These are phyloP conservation scores for Andinoacara biseriatus DNA, from an alignment of 2,113 vertebrate genomes.

Conservation along the genomic window DNA sequence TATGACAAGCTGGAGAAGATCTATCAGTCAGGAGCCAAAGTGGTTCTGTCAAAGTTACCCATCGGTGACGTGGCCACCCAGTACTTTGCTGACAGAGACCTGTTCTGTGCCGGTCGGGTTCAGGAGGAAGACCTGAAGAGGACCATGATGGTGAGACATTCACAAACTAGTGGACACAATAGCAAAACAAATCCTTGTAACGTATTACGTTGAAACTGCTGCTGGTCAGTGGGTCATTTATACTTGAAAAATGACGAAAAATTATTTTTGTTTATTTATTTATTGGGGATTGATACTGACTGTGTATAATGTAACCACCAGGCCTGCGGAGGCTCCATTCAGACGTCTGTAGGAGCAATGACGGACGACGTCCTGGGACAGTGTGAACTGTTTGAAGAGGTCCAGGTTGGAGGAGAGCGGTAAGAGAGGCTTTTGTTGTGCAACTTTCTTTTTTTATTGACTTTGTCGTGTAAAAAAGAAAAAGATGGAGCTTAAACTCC, in stretches of 20 bases:
- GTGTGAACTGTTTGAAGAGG: slow-evolving; percentile 93
- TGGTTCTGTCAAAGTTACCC: slow-evolving; percentile 93
- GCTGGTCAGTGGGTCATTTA: neutral
- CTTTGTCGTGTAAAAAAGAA: too few species aligned
- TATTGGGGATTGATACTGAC: neutral
- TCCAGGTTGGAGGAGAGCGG: slow-evolving; percentile 96
- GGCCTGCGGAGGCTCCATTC: slow-evolving; percentile 98
- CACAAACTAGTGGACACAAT: neutral
- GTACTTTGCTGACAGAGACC: slow-evolving; percentile 95
- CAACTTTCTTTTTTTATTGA: too few species aligned
- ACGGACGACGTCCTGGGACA: slow-evolving; percentile 88
- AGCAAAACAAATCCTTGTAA: neutral
- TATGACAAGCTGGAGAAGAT: slow-evolving; percentile 98
- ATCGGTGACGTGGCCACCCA: slow-evolving; percentile 97
- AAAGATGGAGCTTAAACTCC: too few species aligned
- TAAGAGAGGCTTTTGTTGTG: slow-evolving; percentile 47
- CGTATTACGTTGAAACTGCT: neutral
- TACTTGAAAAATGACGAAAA: neutral
- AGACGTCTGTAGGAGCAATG: slow-evolving; percentile 89
- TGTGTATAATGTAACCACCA: slow-evolving; percentile 60
- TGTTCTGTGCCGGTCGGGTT: slow-evolving; percentile 97
- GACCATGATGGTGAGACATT: slow-evolving; percentile 92
- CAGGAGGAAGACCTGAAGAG: slow-evolving; percentile 95
- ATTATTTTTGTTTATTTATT: too few species aligned
- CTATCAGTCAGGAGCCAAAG: slow-evolving; percentile 91